These are phyloP conservation scores for Aldrovandia affinis DNA, from an alignment of 2,797 vertebrate genomes.

Conservation along the genomic window DNA sequence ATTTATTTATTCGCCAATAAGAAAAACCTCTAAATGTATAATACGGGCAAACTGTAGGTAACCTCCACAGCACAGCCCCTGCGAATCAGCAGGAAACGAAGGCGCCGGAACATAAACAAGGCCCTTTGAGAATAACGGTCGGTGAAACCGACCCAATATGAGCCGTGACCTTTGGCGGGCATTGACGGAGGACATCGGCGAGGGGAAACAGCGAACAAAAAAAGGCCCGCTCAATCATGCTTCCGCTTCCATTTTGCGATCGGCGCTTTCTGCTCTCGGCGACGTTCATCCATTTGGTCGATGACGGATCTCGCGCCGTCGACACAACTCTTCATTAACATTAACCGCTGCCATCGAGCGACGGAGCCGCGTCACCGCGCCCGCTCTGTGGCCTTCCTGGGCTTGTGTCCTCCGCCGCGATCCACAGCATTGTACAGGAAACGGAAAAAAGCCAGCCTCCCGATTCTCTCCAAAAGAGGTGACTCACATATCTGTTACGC, in stretches of 20 bases:
- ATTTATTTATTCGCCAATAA: neutral
- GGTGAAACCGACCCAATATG: constrained; percentile 50
- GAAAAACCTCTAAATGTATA: neutral
- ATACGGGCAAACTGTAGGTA: neutral
- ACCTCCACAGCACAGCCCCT: no score
- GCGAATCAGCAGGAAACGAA: neutral
- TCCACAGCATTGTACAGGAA: constrained; percentile 35
- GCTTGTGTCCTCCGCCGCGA: constrained; percentile 44
- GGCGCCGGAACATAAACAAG: neutral
- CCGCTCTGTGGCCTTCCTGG: constrained; percentile 54
- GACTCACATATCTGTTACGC: neutral
- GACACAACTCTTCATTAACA: constrained; percentile 60
- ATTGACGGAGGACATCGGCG: constrained; percentile 39
- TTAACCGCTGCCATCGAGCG: constrained; percentile 53
- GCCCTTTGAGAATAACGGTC: neutral
- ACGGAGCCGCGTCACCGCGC: constrained; percentile 62
- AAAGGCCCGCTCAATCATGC: constrained; percentile 41
- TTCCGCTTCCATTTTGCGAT: constrained; percentile 45
- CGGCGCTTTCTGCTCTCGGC: constrained; percentile 51
- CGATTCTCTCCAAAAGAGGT: constrained; percentile 18
- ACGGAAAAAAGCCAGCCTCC: constrained; percentile 30
- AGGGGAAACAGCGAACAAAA: constrained; percentile 41
- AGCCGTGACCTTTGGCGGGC: constrained; percentile 65
- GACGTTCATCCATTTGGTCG: constrained; percentile 59
- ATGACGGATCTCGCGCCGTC: constrained; percentile 54